Evolutionary conservation across 2,888 invertebrate species (phyloP), one percentile per base, ranked within the genome.

Genomic region (Tillus elongatus): DNA sequence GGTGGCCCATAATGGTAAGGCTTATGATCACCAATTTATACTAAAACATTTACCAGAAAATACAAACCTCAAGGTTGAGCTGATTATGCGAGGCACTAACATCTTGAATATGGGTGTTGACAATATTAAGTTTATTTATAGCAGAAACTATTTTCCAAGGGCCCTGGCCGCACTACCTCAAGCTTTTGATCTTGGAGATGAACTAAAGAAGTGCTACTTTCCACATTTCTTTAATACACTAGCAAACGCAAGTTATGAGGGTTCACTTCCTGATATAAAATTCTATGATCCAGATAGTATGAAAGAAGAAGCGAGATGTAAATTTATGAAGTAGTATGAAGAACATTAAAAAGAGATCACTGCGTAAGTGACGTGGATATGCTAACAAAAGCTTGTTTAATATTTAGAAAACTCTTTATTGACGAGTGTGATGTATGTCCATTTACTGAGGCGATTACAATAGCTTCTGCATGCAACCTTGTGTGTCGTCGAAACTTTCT

Each of bases 401-500:
- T 19, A 19, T 19, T 19, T 19, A 6, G n/a, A 8, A 19, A 19
- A n/a, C 6, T 19, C 6, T 6, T 19, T 19, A 19, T 19, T 6
- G 24, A 19, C 6, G n/a, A 6, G 24, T 6, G 24, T 6, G n/a
- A 19, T 19, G 24, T 19, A 8, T 19, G 6, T 8, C 24, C 24
- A 6, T 19, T 19, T n/a, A 19, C 24, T n/a, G 24, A 19, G n/a
- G 24, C 24, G n/a, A 19, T 19, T 19, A 19, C 24, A 8, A 19
- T 19, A 6, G 6, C 24, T 19, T 6, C 6, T 8, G 24, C 24
- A 8, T 19, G 24, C n/a, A 6, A 19, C n/a, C 6, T 8, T 8
- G n/a, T 19, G 24, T 19, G n/a, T 19, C 6, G 24, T 8, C 6
- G 24, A 15, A 52, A 55, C 12, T 54, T 50, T 41, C 34, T 56